Evolutionary conservation across 2,797 vertebrate genomes (phyloP), one percentile per base, ranked within the genome.

Genomic region (Enteromius mattozi): DNA sequence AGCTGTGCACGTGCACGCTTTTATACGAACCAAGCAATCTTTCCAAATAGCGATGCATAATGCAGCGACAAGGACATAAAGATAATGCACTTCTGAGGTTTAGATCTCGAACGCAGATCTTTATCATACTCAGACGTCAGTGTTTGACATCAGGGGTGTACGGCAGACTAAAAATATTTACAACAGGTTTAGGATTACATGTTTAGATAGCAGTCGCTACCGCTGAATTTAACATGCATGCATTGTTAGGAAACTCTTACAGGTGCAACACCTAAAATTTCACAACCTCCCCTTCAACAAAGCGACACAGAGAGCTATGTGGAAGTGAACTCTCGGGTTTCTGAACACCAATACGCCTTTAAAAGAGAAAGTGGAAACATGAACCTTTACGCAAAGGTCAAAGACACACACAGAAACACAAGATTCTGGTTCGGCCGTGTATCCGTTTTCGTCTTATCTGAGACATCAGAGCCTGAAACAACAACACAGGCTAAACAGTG

Each of bases 301-400:
- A 16, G 35, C 54, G 3, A n/a, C 72, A 14, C 45, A 69, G 63
- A 76, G 42, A 69, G 5, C 45, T 1, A 42, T 3, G 81, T 76
- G 82, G 81, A 83, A 77, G 63, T 54, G 47, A 16, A 27, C 10
- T 7, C 61, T 77, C 33, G 0, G 72, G 63, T 78, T 76, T 81
- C 59, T 49, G 51, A 59, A 59, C 69, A 65, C 24, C 56, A 47
- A 37, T 27, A 1, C 2, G 24, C 17, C 63, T 63, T 65, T n/a
- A 12, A 37, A 54, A 16, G 45, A 8, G 80, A 83, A 76, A 83
- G 61, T 45, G 49, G 82, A 78, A 68, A 78, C 65, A 69, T 6
- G 16, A 83, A 68, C 37, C 74, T 78, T 78, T 66, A 78, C 35
- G 45, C 65, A 70, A 78, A 83, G 74, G 82, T 83, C 74, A 83